Base-by-base conservation (phyloP, 2,888 invertebrate genomes). In the Diplolepis rosae region DNA sequence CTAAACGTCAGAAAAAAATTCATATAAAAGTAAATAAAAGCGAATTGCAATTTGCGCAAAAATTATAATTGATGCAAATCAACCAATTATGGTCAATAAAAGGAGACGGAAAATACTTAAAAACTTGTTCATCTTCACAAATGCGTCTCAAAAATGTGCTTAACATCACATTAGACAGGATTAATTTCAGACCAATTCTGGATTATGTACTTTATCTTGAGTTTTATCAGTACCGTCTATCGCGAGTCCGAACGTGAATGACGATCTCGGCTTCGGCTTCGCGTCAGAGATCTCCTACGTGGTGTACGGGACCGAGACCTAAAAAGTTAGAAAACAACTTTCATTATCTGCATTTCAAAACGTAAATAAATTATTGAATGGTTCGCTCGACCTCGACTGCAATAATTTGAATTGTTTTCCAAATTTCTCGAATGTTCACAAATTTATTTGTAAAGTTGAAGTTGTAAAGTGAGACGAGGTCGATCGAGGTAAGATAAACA, bases 231-330 rank as follows among this genome's bases (percentile, higher is more conserved):
- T 88, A 88, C 84, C 88, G 87, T 85, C 88, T 88, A 78, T 88
- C 88, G 70, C 88, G 88, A 88, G 70, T 88, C 87, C 73, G 88
- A 88, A 77, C 88, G 87, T 61, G 88, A 88, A 76, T 88, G 88
- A 77, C 87, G 87, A 76, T 88, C 87, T 79, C 88, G 86, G 84
- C 88, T 88, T 77, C 88, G 87, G 78, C 88, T 88, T 67, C 88
- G 86, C 48, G 87, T 84, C 73, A 85, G 72, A 15, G 88, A 88
- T 80, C 87, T 87, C 75, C 87, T 87, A 77, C 87, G 85, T 30
- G 84, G 88, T 66, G 87, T 88, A 76, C 87, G 87, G 70, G 88
- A 88, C 73, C 87, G 83, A 73, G 88, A 88, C 80, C 88, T 88
- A 87, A 84, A 87, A 88, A 78, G 79, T 79, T 66, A 65, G 66